Conservation (phyloP, 2,888 invertebrate genomes). For the Poecilus cupreus region DNA sequence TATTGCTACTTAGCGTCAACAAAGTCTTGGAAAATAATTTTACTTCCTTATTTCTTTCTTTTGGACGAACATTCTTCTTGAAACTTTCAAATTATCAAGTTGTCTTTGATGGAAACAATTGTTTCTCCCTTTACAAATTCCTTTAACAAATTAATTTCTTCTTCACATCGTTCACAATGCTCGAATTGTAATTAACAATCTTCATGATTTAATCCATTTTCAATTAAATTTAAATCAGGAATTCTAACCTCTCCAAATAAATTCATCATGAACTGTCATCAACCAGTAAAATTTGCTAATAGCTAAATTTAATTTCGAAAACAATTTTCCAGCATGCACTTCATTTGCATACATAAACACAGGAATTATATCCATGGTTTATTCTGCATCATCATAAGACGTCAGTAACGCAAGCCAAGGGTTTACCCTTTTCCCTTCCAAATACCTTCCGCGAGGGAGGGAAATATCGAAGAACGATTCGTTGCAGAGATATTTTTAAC, state of each 20-base stretch:
- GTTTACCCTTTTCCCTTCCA: neutral
- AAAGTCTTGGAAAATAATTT: constrained; percentile 34
- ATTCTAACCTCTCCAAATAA: neutral
- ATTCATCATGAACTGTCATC: neutral
- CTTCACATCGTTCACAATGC: neutral
- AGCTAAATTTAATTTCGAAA: constrained; percentile 16
- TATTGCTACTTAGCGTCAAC: constrained; percentile 67
- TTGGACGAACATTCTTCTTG: constrained; percentile 2
- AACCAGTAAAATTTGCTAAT: constrained; percentile 26
- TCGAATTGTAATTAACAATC: constrained; percentile 1
- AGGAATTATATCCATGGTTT: neutral
- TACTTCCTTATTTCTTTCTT: constrained; percentile 24
- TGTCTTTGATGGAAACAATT: constrained; percentile 27
- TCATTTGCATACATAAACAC: constrained; percentile 36
- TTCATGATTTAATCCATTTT: neutral
- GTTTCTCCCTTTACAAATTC: constrained; percentile 22
- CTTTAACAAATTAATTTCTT: constrained; percentile 21
- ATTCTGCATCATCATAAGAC: constrained; percentile 36
- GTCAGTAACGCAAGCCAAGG: neutral
- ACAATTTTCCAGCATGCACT: constrained; percentile 24
- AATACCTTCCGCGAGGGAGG: neutral
- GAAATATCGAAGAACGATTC: constrained; percentile 9
- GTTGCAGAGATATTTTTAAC: neutral
- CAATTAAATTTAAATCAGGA: neutral
- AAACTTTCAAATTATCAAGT: constrained; percentile 38